Base-by-base conservation (phyloP, 2,113 vertebrate species). In the Cervus canadensis region DNA sequence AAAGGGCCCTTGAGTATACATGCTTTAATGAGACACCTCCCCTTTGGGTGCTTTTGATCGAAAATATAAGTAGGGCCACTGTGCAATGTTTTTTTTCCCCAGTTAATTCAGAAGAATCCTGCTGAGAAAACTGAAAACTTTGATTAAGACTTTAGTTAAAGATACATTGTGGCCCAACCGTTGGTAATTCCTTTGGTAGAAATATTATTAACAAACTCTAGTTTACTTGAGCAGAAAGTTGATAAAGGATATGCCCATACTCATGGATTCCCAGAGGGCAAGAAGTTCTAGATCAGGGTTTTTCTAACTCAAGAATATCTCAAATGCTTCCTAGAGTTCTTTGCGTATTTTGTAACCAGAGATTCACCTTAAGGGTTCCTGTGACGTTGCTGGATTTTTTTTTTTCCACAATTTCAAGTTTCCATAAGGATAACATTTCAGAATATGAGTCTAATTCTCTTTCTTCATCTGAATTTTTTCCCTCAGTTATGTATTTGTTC, bases 141-240 rank as follows among this genome's bases (percentile, higher is more conserved):
- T 95, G 59, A 92, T 88, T 85, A 96, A 92, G 36, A 88, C 25
- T 94, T 92, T 97, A 96, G 95, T 96, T 96, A 95, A 97, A 97
- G 82, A 71, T 96, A 56, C 26, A 16, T 30, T 87, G 76, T 93
- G 84, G 9, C 40, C 48, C 83, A 93, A 43, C 45, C 85, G 56
- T 15, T 92, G 19, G 23, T 71, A 71, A 95, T 81, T 59, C 19
- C 57, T 96, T 92, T 96, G 43, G 26, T 79, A 67, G 48, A 90
- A 88, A 25, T 14, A 45, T 67, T 82, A 83, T 93, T 94, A 94
- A 92, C 36, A 96, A 60, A 93, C 67, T 96, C 33, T 62, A 60
- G 91, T 96, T 96, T 50, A 60, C 78, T 96, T 81, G 21, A 96
- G 33, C 83, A 93, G 79, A 93, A 93, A 95, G 62, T 79, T 85